Conservation (phyloP, 2,797 vertebrate genomes). For the Microchirus variegatus region DNA sequence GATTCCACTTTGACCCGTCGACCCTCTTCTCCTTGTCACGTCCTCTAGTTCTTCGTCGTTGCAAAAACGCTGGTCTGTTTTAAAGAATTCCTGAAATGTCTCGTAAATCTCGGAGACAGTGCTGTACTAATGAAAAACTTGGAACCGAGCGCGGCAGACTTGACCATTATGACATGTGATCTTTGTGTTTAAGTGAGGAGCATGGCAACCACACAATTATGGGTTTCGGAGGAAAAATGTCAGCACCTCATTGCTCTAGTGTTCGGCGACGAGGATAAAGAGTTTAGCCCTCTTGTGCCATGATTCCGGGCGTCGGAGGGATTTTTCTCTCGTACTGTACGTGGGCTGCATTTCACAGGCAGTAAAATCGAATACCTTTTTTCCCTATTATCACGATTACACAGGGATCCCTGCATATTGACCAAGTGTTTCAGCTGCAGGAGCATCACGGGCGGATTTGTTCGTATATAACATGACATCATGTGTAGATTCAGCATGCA, state of each 20-base stretch:
- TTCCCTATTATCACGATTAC: conserved; percentile 45
- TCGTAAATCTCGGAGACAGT: conserved; percentile 2
- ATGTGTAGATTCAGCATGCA: conserved; percentile 49
- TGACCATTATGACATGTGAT: conserved; percentile 26
- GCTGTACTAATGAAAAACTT: conserved; percentile 17
- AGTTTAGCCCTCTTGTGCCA: conserved; percentile 6
- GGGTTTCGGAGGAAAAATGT: conserved; percentile 44
- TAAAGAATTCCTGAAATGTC: conserved; percentile 1
- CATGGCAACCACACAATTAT: conserved; percentile 22
- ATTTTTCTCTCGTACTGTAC: not conserved
- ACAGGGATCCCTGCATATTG: conserved; percentile 20
- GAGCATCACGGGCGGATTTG: conserved; percentile 25
- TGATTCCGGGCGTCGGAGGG: conserved; percentile 1
- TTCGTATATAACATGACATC: conserved; percentile 40
- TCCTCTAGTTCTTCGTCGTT: not conserved
- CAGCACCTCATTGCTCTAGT: conserved; percentile 29
- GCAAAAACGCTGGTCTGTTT: not conserved
- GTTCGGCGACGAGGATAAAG: conserved; percentile 19
- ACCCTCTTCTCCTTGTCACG: conserved; percentile 30
- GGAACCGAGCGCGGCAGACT: conserved; percentile 12
- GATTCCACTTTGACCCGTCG: conserved; percentile 33
- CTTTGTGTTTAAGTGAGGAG: conserved; percentile 20
- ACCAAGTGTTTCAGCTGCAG: conserved; percentile 28
- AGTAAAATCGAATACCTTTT: too few relatives aligned
- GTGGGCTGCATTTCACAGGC: too few relatives aligned